Percentiles rank a stretch among this genome's conserved stretches.
Conservation (phyloP, 1,140 invertebrate genomes). For the Brachionus manjavacas region DNA sequence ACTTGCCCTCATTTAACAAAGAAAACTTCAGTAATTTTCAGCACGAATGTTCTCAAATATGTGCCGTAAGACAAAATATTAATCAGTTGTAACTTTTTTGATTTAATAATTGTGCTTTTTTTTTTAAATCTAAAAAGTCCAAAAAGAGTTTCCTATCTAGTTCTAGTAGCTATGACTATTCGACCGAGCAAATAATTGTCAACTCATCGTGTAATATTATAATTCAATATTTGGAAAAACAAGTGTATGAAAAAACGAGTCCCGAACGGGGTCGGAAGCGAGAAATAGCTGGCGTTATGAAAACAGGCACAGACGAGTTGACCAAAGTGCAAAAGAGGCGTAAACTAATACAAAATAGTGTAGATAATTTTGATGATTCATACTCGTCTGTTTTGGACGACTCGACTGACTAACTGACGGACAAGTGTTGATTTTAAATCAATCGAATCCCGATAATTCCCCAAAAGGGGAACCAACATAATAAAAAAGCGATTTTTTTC, state of each 20-base stretch:
- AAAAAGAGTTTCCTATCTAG: not conserved
- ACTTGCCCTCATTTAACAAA: conserved; percentile 34
- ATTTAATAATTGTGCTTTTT: not conserved
- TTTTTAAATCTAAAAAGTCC: conserved; percentile 15
- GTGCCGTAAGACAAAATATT: not conserved
- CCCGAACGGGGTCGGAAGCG: not conserved
- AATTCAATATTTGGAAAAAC: conserved; percentile 37
- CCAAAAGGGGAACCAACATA: not conserved
- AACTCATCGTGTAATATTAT: conserved; percentile 31
- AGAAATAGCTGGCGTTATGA: not conserved
- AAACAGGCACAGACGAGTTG: not conserved
- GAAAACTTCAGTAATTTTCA: conserved; percentile 42
- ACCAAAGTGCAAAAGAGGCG: not conserved
- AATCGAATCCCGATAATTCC: not conserved
- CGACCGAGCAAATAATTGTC: conserved; percentile 23
- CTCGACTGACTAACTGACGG: not conserved
- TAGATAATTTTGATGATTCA: conserved; percentile 10
- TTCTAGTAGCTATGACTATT: not conserved
- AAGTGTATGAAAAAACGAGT: not conserved
- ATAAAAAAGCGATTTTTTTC: not conserved
- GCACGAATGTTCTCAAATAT: not conserved
- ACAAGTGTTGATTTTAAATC: conserved; percentile 28
- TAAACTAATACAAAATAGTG: conserved; percentile 31
- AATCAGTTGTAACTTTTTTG: not conserved
- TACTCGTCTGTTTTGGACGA: not conserved